phyloP scores from a whole-genome alignment of 2,888 invertebrate species.

The Tiphia femorata region DNA sequence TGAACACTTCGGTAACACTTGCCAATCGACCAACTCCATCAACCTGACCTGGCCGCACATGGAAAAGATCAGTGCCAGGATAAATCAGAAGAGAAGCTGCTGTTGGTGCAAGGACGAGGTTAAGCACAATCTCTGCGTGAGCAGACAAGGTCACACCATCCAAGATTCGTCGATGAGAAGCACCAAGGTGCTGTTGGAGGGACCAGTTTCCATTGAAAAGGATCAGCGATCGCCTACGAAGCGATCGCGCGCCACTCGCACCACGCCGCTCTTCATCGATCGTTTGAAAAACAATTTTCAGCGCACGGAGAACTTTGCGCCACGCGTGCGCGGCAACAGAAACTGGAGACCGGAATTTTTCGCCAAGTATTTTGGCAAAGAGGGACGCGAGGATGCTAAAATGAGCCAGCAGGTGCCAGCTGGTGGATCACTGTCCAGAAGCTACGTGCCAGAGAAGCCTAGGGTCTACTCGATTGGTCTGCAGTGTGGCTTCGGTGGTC shows the following conservation, averaged over 20 bases:
- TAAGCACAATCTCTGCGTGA: no score
- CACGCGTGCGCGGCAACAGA: constrained; percentile 3
- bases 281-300: constrained; percentile 33
- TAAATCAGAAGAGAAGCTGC: no score
- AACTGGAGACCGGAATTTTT: constrained; percentile 33
- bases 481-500: no score
- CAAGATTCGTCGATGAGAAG: no score
- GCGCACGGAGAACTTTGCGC: constrained; percentile 5
- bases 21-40: no score
- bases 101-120: no score
- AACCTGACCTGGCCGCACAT: no score
- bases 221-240: constrained; percentile 8
- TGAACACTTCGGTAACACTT: no score
- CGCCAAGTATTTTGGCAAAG: constrained; percentile 9
- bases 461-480: constrained; percentile 29
- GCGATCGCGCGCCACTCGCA: neutral
- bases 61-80: no score
- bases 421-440: neutral
- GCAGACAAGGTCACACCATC: no score
- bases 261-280: constrained; percentile 33
- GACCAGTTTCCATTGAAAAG: no score
- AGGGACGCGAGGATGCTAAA: neutral
- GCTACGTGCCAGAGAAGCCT: constrained; percentile 17
- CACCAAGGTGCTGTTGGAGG: no score
- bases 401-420: neutral